Conservation (phyloP, 2,888 invertebrate species). For the Lycocerus yunnanus region DNA sequence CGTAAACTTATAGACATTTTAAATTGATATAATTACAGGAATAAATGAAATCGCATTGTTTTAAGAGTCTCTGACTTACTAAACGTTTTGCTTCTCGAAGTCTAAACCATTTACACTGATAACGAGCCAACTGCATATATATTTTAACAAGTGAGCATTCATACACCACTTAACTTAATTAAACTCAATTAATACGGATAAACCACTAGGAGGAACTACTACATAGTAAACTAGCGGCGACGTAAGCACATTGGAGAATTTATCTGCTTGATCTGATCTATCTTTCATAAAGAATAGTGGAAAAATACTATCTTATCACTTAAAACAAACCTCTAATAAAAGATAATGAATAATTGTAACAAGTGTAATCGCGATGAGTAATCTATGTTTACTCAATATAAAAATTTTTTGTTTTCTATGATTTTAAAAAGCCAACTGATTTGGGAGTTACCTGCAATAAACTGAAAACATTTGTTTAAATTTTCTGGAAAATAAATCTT, state of each 20-base stretch:
- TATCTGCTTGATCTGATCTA: not conserved
- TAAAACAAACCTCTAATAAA: not conserved
- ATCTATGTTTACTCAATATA: not conserved
- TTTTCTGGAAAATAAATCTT: not conserved
- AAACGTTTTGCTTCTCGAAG: not conserved
- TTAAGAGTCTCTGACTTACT: not conserved
- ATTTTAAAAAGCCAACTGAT: not conserved
- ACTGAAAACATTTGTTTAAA: not conserved
- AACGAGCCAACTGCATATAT: slow-evolving; percentile 25
- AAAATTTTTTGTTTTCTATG: not conserved
- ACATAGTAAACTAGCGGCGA: not conserved
- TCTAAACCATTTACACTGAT: slow-evolving; percentile 8
- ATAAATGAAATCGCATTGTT: not conserved
- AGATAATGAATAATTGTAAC: not conserved
- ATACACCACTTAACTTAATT: slow-evolving; percentile 45
- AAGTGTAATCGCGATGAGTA: not conserved
- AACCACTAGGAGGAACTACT: slow-evolving; percentile 15
- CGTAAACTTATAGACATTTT: slow-evolving; percentile 41
- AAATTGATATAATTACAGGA: not conserved
- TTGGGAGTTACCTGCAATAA: not conserved
- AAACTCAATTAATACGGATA: slow-evolving; percentile 40
- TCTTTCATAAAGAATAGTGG: not conserved
- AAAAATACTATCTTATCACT: not conserved
- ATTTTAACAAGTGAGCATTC: slow-evolving; percentile 46
- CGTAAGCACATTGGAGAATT: not conserved